Evolutionary conservation across 2,797 vertebrate species (phyloP), one percentile per base, ranked within the genome.

Genomic region (Enteromius thamalakanensis): DNA sequence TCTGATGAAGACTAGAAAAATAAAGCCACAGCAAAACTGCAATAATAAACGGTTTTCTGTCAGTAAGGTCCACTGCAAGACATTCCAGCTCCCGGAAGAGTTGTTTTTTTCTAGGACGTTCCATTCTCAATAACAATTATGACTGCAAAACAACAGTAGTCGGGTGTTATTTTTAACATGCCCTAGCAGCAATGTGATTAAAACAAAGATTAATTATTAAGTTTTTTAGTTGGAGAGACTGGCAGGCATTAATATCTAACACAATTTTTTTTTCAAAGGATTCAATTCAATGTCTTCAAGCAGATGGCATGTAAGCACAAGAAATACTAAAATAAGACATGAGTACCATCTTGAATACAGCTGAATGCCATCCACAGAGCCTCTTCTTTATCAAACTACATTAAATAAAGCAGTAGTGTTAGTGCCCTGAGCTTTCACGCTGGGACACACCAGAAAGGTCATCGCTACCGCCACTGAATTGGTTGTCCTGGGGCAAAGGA

Each of bases 391-490:
- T 65, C 32, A 79, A 40, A 26, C 76, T 6, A 6, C 29, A 23
- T 51, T 80, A 75, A 40, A 74, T 34, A 80, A 64, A 42, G 55
- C 49, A 8, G 83, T 64, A 45, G 81, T 80, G 76, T 82, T 51
- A 64, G 32, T 82, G 80, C 64, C 87, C 78, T 77, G 84, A 83
- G 82, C 82, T 68, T 76, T 87, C 68, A 84, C 87, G 86, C 69
- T 60, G 58, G 69, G 75, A 84, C 76, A 65, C 32, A 89, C 70
- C 51, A 82, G 77, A 91, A 92, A 91, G 90, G 87, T 91, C 90
- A 89, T 77, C 62, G 70, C 40, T 76, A 85, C 81, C 87, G 86
- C 89, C 86, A 87, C 85, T 2, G 47, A 88, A 87, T 51, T 49
- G 76, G 37, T 1, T 58, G 29, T 80, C 88, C 88, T 11, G 32